Percentiles rank a stretch among this genome's conserved stretches.
These are phyloP conservation scores for Noctua janthe DNA, from an alignment of 2,888 invertebrate genomes.

Conservation along the genomic window DNA sequence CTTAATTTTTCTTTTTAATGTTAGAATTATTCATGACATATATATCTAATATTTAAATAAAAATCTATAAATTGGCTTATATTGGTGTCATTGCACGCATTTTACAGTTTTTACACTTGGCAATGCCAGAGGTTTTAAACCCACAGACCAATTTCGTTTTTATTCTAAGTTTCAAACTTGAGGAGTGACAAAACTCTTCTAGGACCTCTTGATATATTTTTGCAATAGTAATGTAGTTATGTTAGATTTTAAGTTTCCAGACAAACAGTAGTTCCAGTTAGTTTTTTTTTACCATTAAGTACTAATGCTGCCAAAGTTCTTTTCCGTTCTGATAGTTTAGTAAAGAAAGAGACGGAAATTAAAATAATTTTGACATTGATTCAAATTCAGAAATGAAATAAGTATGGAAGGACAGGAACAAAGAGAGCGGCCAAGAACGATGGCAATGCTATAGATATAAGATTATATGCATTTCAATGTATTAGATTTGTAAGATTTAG, in stretches of 20 bases:
- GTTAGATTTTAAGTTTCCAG: slow-evolving; percentile 3
- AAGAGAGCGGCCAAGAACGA: background rate
- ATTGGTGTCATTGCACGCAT: background rate
- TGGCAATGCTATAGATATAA: slow-evolving; percentile 1
- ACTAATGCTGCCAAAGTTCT: slow-evolving; percentile 4
- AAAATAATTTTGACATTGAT: background rate
- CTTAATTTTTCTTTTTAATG: background rate
- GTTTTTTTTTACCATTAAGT: background rate
- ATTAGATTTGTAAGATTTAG: background rate
- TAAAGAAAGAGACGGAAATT: background rate
- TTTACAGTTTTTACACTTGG: background rate
- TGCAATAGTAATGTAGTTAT: slow-evolving; percentile 3
- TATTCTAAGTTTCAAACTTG: background rate
- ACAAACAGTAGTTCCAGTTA: background rate
- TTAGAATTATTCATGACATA: background rate
- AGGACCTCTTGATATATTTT: background rate
- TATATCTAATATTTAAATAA: background rate
- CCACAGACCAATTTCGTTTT: background rate
- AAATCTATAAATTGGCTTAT: background rate
- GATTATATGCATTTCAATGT: background rate
- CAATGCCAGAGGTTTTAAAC: background rate
- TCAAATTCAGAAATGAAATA: background rate
- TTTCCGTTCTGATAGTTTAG: background rate
- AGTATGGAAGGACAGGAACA: background rate
- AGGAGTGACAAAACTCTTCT: background rate